phyloP scores from a whole-genome alignment of 2,113 vertebrate genomes.

The Elaphurus davidianus region DNA sequence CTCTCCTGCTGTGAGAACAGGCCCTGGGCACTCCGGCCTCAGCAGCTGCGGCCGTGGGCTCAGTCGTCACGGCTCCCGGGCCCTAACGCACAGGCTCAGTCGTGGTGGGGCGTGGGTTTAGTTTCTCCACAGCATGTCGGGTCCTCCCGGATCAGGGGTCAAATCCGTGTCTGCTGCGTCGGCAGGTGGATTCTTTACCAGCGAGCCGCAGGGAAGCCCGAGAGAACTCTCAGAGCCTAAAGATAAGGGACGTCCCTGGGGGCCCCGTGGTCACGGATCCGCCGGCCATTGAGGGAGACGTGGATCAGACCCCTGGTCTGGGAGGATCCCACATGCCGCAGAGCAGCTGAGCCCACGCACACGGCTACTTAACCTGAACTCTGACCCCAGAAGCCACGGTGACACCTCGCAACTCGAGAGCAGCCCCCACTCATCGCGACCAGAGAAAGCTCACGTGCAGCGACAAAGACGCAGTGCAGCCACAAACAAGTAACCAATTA shows the following conservation, averaged over 20 bases:
- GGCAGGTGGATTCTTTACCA: not conserved
- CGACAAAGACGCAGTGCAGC: fast-evolving
- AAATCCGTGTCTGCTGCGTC: fast-evolving
- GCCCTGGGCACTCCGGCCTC: not conserved
- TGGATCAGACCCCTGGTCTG: not conserved
- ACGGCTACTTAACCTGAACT: not conserved
- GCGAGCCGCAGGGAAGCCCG: not conserved
- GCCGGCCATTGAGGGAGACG: not conserved
- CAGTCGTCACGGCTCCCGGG: fast-evolving
- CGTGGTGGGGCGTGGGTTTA: fast-evolving
- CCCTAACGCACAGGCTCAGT: not conserved
- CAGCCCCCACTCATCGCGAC: not conserved
- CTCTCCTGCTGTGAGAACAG: not conserved
- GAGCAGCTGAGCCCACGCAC: not conserved
- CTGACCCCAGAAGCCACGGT: not conserved
- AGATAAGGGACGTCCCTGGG: not conserved
- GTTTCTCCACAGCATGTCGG: not conserved
- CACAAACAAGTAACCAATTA: fast-evolving
- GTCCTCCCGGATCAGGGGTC: not conserved
- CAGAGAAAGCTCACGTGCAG: no score
- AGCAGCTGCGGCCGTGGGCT: not conserved
- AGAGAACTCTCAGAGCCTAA: not conserved
- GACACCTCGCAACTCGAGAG: not conserved
- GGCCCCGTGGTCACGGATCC: not conserved
- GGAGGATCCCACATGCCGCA: not conserved